Base-by-base conservation (phyloP, 1,140 invertebrate species). In the Orchestia grillus region DNA sequence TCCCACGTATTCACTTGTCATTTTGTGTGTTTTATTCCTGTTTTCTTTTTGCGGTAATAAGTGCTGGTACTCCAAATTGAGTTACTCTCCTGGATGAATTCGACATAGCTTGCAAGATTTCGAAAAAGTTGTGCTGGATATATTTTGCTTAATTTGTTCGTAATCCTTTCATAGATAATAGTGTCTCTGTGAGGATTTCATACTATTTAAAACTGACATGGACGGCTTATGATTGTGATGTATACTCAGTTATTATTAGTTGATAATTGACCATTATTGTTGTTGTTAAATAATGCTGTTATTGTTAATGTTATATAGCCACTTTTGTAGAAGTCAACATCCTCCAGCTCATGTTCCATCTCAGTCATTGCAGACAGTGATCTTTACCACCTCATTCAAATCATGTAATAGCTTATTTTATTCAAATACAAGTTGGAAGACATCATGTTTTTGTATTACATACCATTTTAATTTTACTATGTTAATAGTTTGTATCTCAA, bases 191-290 rank as follows among this genome's bases (percentile, higher is more conserved):
- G 47, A 94, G 92, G 44, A 94, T 44, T 91, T 91, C 41, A 91
- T 91, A 41, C 92, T 94, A 45, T 45, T 23, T 94, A 45, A 43
- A 94, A 44, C 92, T 94, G 92, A 94, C 92, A 94, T 45, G 44
- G 92, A 94, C 92, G 43, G 92, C 92, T 94, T 94, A 94, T 94
- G 44, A 94, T 94, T 94, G 92, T 94, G 92, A 94, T 94, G 92
- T 94, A 94, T 94, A 94, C 92, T 94, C 92, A 94, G 92, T 94
- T 94, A 94, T 94, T 94, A 94, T 94, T 94, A 94, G 92, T 94
- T 94, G 92, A 94, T 94, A 94, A 94, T 94, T 94, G 92, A 94
- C 92, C 92, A 94, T 94, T 94, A 94, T 94, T 94, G 92, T 94
- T 94, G 92, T 94, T 94, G 92, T 94, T 94, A 94, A 94, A 44